phyloP scores from a whole-genome alignment of 2,113 vertebrate species.

The Mobula birostris region DNA sequence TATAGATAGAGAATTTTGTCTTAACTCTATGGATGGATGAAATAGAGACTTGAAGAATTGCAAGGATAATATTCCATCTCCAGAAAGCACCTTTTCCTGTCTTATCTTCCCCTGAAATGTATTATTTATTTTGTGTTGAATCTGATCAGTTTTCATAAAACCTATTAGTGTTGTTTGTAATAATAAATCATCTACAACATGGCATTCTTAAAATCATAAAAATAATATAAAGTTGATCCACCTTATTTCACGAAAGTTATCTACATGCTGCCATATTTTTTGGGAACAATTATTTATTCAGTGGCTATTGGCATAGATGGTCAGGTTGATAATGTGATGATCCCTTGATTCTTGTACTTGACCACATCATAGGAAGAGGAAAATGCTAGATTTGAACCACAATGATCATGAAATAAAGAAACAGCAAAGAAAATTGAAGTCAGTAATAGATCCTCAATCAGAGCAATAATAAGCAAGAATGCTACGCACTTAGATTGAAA shows the following conservation, averaged over 20 bases:
- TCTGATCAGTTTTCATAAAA: neutral
- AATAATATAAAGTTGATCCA: neutral
- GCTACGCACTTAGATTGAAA: neutral
- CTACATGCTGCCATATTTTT: neutral
- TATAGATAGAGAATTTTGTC: neutral
- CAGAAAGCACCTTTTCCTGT: neutral
- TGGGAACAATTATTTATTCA: neutral
- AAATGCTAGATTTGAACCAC: neutral
- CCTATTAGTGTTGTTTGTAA: neutral
- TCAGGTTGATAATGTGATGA: neutral
- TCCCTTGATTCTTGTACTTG: neutral
- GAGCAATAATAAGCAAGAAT: neutral
- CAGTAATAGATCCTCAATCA: neutral
- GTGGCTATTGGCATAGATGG: neutral
- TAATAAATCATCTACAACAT: neutral
- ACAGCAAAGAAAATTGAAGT: neutral
- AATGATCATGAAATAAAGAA: neutral
- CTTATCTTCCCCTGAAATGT: neutral
- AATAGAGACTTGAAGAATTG: neutral
- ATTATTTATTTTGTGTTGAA: neutral
- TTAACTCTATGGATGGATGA: neutral
- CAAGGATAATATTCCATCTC: neutral
- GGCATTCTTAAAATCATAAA: neutral
- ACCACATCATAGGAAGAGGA: neutral
- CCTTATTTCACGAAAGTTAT: neutral